Percentiles rank a stretch among this genome's conserved stretches.
phyloP scores from a whole-genome alignment of 92 coral and sea anemone genomes.

The Epizoanthus scotinus region DNA sequence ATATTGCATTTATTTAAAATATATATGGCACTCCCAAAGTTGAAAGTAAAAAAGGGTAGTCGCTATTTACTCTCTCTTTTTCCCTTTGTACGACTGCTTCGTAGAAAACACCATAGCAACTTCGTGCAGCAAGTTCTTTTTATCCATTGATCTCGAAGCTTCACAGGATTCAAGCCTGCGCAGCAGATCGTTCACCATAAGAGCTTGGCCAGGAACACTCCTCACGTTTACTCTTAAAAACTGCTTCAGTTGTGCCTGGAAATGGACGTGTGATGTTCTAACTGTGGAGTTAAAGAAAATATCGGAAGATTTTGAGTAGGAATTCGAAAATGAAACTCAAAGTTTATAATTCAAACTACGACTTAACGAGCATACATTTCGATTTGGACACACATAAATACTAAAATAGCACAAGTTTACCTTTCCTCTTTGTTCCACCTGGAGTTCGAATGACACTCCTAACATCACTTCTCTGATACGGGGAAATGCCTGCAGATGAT shows the following conservation, averaged over 20 bases:
- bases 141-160: background rate
- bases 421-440: constrained; percentile 47
- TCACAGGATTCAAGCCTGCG: background rate
- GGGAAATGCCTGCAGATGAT: background rate
- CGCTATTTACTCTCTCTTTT: background rate
- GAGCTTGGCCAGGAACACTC: background rate
- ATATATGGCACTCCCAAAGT: too few relatives aligned
- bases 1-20: too few relatives aligned
- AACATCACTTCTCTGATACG: background rate
- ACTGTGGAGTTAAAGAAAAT: background rate
- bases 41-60: too few relatives aligned
- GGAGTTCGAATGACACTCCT: constrained; percentile 35
- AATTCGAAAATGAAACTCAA: background rate
- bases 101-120: background rate
- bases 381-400: background rate
- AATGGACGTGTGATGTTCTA: background rate
- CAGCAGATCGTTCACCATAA: background rate
- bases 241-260: background rate
- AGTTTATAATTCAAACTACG: too few relatives aligned
- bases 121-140: background rate
- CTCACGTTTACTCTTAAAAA: background rate
- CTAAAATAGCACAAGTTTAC: constrained; percentile 2
- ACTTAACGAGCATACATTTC: too few relatives aligned
- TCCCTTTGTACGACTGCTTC: background rate
- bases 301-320: background rate